These are phyloP conservation scores for Pheosia tremula DNA, from an alignment of 2,888 invertebrate species.

Conservation along the genomic window DNA sequence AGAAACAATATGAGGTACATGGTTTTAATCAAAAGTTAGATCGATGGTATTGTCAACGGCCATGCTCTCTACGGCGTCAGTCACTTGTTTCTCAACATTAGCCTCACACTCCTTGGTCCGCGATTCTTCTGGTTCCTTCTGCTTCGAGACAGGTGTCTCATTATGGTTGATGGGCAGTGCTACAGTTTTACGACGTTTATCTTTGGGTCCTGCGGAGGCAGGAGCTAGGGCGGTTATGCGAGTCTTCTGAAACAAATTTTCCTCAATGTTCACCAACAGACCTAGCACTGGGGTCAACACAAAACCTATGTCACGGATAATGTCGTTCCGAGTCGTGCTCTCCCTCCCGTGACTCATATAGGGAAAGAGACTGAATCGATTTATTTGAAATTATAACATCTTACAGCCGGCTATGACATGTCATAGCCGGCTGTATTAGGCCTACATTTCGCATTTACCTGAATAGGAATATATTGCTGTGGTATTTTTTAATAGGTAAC, in stretches of 20 bases:
- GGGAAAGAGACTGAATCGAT: no score
- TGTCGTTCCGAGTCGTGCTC: no score
- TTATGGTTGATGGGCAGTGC: slow-evolving; percentile 4
- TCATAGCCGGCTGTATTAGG: no score
- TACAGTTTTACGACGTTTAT: slow-evolving; percentile 56
- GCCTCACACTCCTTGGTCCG: neutral
- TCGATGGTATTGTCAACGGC: slow-evolving; percentile 53
- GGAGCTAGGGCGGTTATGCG: slow-evolving; percentile 24
- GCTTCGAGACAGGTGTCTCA: slow-evolving; percentile 7
- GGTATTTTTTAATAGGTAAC: no score
- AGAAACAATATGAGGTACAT: slow-evolving; percentile 8
- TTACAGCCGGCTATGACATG: no score
- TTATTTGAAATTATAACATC: no score
- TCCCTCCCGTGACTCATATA: no score
- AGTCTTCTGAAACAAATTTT: slow-evolving; percentile 27
- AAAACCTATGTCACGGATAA: no score
- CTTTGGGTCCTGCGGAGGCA: slow-evolving; percentile 35
- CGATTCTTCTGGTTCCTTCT: neutral
- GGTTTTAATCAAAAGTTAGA: slow-evolving; percentile 59
- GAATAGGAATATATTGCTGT: no score
- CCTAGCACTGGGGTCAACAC: no score
- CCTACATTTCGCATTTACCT: no score
- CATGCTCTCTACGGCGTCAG: slow-evolving; percentile 20
- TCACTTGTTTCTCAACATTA: slow-evolving; percentile 10
- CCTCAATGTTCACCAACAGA: neutral